phyloP scores from a whole-genome alignment of 2,797 vertebrate species.

The Salmo trutta region DNA sequence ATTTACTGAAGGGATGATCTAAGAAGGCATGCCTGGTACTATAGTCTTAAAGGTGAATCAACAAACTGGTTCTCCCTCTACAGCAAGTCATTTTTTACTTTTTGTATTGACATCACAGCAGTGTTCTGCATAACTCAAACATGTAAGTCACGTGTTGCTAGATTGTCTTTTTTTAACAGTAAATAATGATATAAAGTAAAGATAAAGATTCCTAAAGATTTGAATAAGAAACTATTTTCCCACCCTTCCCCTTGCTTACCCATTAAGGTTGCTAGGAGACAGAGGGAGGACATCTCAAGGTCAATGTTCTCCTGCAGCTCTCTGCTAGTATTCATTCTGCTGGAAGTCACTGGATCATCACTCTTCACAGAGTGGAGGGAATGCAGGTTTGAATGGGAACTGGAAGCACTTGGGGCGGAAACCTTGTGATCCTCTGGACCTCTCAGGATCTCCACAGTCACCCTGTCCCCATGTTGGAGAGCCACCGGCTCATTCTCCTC shows the following conservation, averaged over 20 bases:
- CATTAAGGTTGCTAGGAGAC: conserved; percentile 96
- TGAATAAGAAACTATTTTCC: neutral
- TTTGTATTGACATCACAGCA: no score
- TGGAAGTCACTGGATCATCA: conserved; percentile 74
- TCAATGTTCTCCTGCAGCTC: conserved; percentile 94
- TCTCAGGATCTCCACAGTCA: conserved; percentile 91
- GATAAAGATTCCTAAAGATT: no score
- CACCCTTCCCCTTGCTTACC: conserved; percentile 76
- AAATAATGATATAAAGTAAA: no score
- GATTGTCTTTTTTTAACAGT: no score
- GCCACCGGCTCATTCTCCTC: conserved; percentile 90
- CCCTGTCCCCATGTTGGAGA: conserved; percentile 92
- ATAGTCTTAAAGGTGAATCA: neutral
- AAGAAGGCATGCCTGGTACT: neutral
- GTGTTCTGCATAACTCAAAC: no score
- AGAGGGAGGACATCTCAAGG: conserved; percentile 98
- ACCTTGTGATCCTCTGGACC: conserved; percentile 76
- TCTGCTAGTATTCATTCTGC: conserved; percentile 76
- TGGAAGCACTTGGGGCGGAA: conserved; percentile 60
- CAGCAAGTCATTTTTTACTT: no score
- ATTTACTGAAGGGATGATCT: neutral
- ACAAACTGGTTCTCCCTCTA: neutral
- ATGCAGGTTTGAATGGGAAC: conserved; percentile 40
- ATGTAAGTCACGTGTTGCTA: no score
- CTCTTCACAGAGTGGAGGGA: conserved; percentile 69